Percentiles rank a stretch among this genome's conserved stretches.
phyloP scores from a whole-genome alignment of 2,797 vertebrate genomes.

The Tamandua tetradactyla region DNA sequence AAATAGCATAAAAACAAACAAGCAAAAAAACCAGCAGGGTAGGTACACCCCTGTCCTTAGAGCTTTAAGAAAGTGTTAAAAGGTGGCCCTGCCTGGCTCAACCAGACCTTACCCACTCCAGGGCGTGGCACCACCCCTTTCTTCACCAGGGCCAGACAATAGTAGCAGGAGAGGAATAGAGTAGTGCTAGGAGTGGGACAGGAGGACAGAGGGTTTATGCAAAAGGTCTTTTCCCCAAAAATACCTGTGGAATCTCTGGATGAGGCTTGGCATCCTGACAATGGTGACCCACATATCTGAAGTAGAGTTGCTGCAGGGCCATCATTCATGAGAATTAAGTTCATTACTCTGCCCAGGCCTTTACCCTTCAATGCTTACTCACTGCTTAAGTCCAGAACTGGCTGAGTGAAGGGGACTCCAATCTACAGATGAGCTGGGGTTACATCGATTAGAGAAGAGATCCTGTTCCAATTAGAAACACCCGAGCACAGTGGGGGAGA shows the following conservation, averaged over 20 bases:
- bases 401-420: neutral
- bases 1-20: too few relatives aligned
- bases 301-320: neutral
- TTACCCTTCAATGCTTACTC: neutral
- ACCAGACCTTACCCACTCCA: neutral
- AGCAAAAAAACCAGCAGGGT: too few relatives aligned
- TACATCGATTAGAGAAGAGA: neutral
- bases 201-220: neutral
- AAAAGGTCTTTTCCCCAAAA: neutral
- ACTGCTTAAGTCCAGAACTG: conserved; percentile 2
- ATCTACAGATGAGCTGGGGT: too few relatives aligned
- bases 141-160: neutral
- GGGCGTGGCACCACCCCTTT: neutral
- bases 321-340: neutral
- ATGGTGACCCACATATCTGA: neutral
- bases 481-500: neutral
- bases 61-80: neutral
- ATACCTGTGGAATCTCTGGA: neutral
- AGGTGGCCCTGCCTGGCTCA: neutral
- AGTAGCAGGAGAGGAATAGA: neutral
- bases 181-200: neutral
- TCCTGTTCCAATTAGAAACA: neutral
- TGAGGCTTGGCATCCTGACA: neutral
- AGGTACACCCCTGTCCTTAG: neutral
- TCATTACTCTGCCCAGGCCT: neutral